These are phyloP conservation scores for Paradoxurus hermaphroditus DNA, from an alignment of 2,113 vertebrate genomes.

Conservation along the genomic window DNA sequence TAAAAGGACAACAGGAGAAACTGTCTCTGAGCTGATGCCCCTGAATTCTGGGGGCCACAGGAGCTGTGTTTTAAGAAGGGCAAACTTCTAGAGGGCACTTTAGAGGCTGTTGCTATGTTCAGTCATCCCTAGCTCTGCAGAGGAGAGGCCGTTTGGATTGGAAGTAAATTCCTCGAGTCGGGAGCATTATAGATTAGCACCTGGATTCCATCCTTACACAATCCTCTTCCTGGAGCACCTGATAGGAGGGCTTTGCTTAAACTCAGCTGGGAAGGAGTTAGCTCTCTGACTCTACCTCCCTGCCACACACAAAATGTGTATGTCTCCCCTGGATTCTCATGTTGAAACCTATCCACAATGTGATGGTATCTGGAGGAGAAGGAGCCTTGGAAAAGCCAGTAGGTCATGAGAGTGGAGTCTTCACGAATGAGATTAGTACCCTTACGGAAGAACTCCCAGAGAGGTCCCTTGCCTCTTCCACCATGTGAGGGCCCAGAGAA, in stretches of 20 bases:
- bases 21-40: neutral
- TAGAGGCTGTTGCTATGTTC: neutral
- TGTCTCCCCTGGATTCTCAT: neutral
- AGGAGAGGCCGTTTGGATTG: neutral
- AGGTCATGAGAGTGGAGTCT: neutral
- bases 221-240: neutral
- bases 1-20: neutral
- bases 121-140: neutral
- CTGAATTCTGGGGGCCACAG: neutral
- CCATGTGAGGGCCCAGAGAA: neutral
- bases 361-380: neutral
- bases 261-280: neutral
- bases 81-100: neutral
- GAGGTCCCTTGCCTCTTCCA: neutral
- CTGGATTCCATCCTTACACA: neutral
- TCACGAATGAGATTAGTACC: neutral
- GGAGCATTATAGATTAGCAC: neutral
- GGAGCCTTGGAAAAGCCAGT: neutral
- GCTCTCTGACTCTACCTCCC: neutral
- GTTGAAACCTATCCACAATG: neutral
- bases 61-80: neutral
- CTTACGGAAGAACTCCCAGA: neutral
- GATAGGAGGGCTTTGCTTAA: neutral
- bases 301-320: too few relatives aligned
- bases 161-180: neutral